Conservation (phyloP, 2,113 vertebrate genomes). For the Chlamydotis undulata region DNA sequence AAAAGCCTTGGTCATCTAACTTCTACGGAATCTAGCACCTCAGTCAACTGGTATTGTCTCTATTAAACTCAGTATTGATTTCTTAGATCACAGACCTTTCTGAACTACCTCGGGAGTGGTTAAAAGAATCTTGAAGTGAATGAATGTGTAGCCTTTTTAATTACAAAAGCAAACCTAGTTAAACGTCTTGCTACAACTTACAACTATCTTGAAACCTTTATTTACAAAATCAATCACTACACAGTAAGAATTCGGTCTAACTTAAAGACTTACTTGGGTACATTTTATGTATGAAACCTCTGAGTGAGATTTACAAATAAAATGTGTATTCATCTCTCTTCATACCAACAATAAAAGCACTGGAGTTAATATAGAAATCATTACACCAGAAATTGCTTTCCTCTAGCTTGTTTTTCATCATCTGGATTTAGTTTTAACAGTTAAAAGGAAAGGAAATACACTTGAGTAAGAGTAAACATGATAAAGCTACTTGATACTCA, state of each 20-base stretch:
- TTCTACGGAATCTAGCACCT: not conserved
- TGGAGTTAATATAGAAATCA: not conserved
- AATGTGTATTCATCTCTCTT: not conserved
- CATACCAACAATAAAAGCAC: not conserved
- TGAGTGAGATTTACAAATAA: not conserved
- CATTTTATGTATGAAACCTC: not conserved
- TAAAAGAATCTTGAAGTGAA: not conserved
- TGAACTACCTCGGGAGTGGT: not conserved
- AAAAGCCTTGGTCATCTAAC: not conserved
- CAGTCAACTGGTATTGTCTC: not conserved
- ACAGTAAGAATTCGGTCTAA: not conserved
- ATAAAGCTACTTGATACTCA: not conserved
- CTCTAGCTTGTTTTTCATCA: not conserved
- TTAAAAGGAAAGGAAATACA: not conserved
- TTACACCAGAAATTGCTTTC: not conserved
- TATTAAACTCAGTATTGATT: constrained; percentile 29
- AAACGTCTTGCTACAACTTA: not conserved
- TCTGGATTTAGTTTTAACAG: not conserved
- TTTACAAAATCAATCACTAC: constrained; percentile 19
- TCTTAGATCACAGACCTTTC: not conserved
- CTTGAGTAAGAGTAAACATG: not conserved
- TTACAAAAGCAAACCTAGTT: constrained; percentile 25
- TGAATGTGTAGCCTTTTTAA: not conserved
- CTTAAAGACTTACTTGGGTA: not conserved
- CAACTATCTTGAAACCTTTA: not conserved